Evolutionary conservation across 1,140 invertebrate genomes (phyloP), one percentile per base, ranked within the genome.

Genomic region (Acromyrmex charruanus): DNA sequence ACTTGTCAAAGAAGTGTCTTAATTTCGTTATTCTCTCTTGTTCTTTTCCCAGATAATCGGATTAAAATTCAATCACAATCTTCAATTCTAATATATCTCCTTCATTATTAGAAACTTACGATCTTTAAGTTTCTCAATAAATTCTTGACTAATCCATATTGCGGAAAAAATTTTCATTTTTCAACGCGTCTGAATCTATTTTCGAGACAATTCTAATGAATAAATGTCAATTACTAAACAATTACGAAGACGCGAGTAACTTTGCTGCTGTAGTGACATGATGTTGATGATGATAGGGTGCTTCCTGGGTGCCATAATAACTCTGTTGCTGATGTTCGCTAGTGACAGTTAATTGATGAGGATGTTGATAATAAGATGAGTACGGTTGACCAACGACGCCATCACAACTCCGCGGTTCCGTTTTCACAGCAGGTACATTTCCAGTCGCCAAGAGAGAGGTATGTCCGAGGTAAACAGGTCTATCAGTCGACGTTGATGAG

Each of bases 181-280:
- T 72, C 39, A n/a, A 28, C 25, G 21, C 35, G 16, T 49, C 3
- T 39, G 14, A 21, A 51, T 44, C 63, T 51, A 53, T 63, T 58
- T 49, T n/a, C 51, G 28, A 58, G 39, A 2, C 49, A 12, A 68
- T 65, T 35, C 31, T 69, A 61, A 39, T 12, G 6, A 39, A 12
- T 14, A 3, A 31, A 53, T n/a, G 55, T 75, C 28, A 28, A 51
- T 79, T 65, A 3, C 18, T 14, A 35, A 81, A 39, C 53, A 87
- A 79, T 95, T 97, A 98, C 90, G 97, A 97, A n/a, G 97, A 97
- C 3, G 97, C 97, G 96, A 98, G 97, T 75, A 98, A 95, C 92
- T 98, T 98, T 25, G 97, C 97, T 61, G 97, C 97, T 61, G 97
- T 97, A 21, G 97, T 97, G 55, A 98, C 97, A 94, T 97, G 97